Evolutionary conservation across 2,888 invertebrate species (phyloP).

Genomic region (Melanostoma mellinum): DNA sequence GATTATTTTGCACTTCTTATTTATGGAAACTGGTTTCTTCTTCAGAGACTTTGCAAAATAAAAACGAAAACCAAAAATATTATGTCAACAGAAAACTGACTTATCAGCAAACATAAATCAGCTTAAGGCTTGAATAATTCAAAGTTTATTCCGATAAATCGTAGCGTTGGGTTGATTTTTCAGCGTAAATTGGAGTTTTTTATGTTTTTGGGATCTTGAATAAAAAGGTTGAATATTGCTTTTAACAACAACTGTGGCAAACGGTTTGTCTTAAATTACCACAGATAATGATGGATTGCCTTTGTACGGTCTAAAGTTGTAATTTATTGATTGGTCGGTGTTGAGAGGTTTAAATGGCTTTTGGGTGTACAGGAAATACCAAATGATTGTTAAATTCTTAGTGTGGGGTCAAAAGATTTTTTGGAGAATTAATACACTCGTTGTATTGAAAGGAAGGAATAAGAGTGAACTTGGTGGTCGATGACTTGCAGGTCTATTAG

Average conservation of each 20-base stretch:
- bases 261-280: conserved; percentile 54
- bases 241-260: conserved; percentile 27
- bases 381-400: conserved; percentile 25
- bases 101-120: conserved; percentile 62
- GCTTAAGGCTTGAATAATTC: conserved; percentile 68
- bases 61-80: conserved; percentile 20
- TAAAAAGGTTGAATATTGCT: conserved; percentile 24
- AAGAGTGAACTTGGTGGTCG: conserved; percentile 12
- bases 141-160: conserved; percentile 61
- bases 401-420: conserved; percentile 29
- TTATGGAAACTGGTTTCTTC: conserved; percentile 24
- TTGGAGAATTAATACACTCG: neutral
- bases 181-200: conserved; percentile 45
- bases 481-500: conserved; percentile 30
- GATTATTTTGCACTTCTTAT: conserved; percentile 11
- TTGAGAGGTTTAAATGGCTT: conserved; percentile 59
- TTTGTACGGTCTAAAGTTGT: conserved; percentile 50
- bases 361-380: conserved; percentile 69
- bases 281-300: conserved; percentile 68
- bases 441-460: neutral
- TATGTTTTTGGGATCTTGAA: conserved; percentile 14
- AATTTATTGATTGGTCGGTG: conserved; percentile 57
- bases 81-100: neutral
- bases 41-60: conserved; percentile 31
- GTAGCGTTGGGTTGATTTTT: conserved; percentile 17